A percentile compares a stretch with the other conserved stretches of the same genome.
Evolutionary conservation across 2,113 vertebrate species (phyloP).

Genomic region (Sander lucioperca): DNA sequence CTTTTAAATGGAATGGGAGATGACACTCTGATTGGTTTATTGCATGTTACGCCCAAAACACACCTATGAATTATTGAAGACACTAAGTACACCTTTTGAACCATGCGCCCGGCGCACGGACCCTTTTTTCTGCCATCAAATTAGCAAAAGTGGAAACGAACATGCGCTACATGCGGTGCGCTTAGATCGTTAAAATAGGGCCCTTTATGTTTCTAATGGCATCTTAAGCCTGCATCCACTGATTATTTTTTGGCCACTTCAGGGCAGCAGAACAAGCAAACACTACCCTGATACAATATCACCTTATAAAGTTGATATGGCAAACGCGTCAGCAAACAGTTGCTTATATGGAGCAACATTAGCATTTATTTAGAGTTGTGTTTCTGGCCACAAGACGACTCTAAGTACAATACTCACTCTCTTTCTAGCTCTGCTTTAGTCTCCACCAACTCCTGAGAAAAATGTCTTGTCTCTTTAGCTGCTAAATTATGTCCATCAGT

Average conservation of each 20-base stretch:
- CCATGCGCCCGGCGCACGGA: too few relatives aligned
- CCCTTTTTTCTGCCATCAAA: too few relatives aligned
- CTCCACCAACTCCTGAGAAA: neutral
- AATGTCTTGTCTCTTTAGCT: neutral
- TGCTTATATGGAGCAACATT: neutral
- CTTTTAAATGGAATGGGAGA: too few relatives aligned
- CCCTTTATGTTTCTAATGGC: neutral
- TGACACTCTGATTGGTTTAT: too few relatives aligned
- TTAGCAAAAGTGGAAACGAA: too few relatives aligned
- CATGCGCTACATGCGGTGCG: too few relatives aligned
- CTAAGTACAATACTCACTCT: neutral
- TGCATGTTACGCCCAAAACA: too few relatives aligned
- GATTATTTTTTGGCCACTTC: neutral
- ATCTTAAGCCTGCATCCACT: neutral
- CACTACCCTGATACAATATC: neutral
- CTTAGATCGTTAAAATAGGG: too few relatives aligned
- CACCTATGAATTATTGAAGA: too few relatives aligned
- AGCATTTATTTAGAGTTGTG: neutral
- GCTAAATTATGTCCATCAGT: neutral
- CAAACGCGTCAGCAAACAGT: neutral
- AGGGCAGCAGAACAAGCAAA: constrained; percentile 9
- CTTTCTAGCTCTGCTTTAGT: neutral
- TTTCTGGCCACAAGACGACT: neutral
- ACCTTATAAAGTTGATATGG: neutral
- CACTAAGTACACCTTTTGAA: too few relatives aligned